Conservation (phyloP, 2,888 invertebrate species). For the Dicranocentrus wangi region DNA sequence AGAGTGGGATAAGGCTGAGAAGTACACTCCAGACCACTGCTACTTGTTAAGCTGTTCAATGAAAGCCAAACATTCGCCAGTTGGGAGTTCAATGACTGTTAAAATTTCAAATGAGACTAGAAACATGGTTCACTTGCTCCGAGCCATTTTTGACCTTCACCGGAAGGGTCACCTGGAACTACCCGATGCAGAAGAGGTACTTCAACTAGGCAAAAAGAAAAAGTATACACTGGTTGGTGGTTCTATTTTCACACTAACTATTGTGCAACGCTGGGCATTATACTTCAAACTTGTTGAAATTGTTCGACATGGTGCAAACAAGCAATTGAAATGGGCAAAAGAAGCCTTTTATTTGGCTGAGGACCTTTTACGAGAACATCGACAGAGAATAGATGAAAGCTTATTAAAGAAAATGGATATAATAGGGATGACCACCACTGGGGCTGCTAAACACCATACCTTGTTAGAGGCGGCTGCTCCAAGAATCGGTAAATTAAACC, state of each 20-base stretch:
- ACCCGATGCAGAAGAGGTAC: no score
- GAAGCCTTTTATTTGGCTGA: not conserved
- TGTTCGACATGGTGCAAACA: not conserved
- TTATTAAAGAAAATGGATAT: slow-evolving; percentile 61
- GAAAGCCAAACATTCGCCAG: no score
- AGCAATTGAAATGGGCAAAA: not conserved
- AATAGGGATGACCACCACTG: slow-evolving; percentile 84
- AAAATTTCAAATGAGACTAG: no score
- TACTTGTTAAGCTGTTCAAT: no score
- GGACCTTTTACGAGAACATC: not conserved
- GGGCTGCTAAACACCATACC: slow-evolving; percentile 82
- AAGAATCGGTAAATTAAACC: slow-evolving; percentile 76
- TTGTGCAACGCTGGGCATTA: not conserved
- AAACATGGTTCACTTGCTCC: no score
- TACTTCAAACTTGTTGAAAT: not conserved
- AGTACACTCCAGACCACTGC: no score
- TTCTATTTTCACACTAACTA: not conserved
- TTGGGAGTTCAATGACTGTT: no score
- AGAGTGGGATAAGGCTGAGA: no score
- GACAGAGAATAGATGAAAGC: slow-evolving; percentile 55
- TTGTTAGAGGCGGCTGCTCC: slow-evolving; percentile 80
- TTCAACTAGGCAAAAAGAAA: no score
- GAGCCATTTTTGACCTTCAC: no score
- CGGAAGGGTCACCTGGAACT: no score
- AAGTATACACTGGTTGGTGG: no score